Evolutionary conservation across 2,113 vertebrate genomes (phyloP), one percentile per base, ranked within the genome.

Genomic region (Condylura cristata): DNA sequence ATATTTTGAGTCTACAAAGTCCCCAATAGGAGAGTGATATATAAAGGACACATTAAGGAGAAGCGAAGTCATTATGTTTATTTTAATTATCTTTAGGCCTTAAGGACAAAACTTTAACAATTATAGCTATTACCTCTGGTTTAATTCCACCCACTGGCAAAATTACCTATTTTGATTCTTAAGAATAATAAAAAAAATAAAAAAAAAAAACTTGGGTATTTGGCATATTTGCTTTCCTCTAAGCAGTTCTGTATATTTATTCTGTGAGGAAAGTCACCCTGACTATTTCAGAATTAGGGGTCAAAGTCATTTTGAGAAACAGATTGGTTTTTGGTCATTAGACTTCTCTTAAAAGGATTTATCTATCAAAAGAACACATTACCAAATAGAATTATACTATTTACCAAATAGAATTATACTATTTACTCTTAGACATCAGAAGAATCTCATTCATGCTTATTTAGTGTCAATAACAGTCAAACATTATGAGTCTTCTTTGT

Each of bases 11-110:
- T 63, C 28, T 12, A 34, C n/a, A 72, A 5, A 28, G 18, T 51
- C 86, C 82, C 46, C 66, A 96, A 71, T 1, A 95, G 51, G 10
- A 96, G 60, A 95, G 17, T 28, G 79, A 68, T 44, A 95, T 66
- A 82, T 72, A 97, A 93, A 93, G 90, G 22, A 28, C 41, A 93
- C 4, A 41, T 72, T 17, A 26, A 96, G n/a, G 28, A 96, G 56
- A 88, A 93, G 6, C 5, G 63, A 8, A 95, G 34, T 44, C 39
- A 72, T 37, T 82, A 18, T 76, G 14, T 96, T 95, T 94, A 91
- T 84, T 96, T 96, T 94, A 96, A 87, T 94, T 97, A 95, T 92
- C 34, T 71, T 63, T 72, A 81, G n/a, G 58, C 30, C 60, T 93
- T 90, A 95, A 93, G 95, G 79, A 95, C 4, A 92, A 96, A 96